phyloP scores from a whole-genome alignment of 2,797 vertebrate genomes.

The Okamejei kenojei region DNA sequence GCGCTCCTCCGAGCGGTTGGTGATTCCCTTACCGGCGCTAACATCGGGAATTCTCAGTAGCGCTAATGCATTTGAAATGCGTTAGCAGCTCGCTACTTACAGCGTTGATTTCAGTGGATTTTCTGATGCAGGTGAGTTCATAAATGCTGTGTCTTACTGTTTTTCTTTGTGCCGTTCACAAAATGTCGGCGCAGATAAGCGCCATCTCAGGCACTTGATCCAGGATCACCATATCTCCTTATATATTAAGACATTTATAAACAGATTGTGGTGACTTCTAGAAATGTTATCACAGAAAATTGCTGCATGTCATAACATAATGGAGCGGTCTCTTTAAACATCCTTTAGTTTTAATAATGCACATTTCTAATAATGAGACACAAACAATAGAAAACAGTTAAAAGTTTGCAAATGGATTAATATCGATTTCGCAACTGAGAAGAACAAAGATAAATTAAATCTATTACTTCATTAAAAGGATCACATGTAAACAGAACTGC shows the following conservation, averaged over 20 bases:
- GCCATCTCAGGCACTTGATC: too few species aligned
- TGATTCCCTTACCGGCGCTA: too few species aligned
- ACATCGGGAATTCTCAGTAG: too few species aligned
- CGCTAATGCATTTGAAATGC: too few species aligned
- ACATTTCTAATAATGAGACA: not conserved
- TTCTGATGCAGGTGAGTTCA: too few species aligned
- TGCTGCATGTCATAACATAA: not conserved
- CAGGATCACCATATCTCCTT: not conserved
- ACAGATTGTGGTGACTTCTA: not conserved
- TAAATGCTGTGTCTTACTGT: too few species aligned
- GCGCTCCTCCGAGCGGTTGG: too few species aligned
- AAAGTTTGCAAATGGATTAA: not conserved
- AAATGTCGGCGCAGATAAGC: too few species aligned
- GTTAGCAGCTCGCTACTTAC: too few species aligned
- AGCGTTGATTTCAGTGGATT: too few species aligned
- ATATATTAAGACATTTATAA: not conserved
- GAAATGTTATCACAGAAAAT: not conserved
- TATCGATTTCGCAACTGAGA: not conserved
- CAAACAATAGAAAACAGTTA: not conserved
- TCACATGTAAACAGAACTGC: not conserved
- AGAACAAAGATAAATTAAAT: not conserved
- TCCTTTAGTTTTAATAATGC: not conserved
- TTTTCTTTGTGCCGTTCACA: too few species aligned
- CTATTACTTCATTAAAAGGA: not conserved
- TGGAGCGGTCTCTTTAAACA: not conserved